These are phyloP conservation scores for Prietella phreatophila DNA, from an alignment of 2,113 vertebrate genomes.

Conservation along the genomic window DNA sequence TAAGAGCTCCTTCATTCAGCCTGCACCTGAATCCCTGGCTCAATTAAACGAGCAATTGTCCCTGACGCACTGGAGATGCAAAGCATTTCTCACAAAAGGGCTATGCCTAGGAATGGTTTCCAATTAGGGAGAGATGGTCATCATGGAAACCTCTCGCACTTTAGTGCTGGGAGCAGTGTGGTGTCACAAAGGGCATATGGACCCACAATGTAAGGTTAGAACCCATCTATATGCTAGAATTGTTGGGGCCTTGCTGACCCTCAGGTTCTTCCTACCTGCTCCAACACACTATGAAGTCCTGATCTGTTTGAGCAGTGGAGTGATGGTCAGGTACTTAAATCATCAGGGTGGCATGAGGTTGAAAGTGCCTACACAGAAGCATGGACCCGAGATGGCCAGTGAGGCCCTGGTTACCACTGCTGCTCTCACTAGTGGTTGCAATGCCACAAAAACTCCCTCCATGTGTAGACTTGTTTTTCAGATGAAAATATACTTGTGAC, in stretches of 20 bases:
- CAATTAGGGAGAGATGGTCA: not conserved
- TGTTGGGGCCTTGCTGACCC: not conserved
- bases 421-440: not conserved
- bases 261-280: not conserved
- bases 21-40: not conserved
- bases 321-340: not conserved
- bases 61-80: not conserved
- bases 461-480: too few relatives aligned
- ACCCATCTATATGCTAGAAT: not conserved
- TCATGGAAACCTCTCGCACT: not conserved
- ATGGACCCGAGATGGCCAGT: not conserved
- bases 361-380: not conserved
- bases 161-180: not conserved
- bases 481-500: too few relatives aligned
- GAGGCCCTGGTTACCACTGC: not conserved
- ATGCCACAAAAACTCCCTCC: not conserved
- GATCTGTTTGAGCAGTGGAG: not conserved
- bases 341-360: not conserved
- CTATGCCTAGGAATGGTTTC: not conserved
- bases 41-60: not conserved
- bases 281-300: too few relatives aligned
- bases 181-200: not conserved
- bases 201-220: not conserved
- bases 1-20: not conserved
- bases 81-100: not conserved